These are phyloP conservation scores for Erebia ligea DNA, from an alignment of 2,888 invertebrate species.

Conservation along the genomic window DNA sequence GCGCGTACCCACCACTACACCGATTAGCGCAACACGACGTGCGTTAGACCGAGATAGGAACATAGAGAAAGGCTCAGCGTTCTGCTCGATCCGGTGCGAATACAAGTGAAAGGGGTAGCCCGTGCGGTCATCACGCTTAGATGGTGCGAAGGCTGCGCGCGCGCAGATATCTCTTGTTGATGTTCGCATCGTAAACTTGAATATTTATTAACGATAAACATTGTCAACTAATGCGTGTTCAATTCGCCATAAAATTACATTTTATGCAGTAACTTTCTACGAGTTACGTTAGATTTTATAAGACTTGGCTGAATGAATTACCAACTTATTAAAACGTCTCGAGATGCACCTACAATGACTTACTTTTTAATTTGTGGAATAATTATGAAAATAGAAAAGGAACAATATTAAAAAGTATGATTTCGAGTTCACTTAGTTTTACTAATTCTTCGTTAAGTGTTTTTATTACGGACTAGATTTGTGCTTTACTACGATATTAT, in stretches of 20 bases:
- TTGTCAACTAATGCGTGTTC: conserved; percentile 38
- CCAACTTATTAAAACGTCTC: neutral
- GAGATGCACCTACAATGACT: neutral
- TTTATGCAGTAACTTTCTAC: conserved; percentile 31
- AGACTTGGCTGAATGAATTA: neutral
- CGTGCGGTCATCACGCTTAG: conserved; percentile 68
- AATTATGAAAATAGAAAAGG: too few species aligned
- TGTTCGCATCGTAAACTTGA: conserved; percentile 43
- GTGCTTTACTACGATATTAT: too few species aligned
- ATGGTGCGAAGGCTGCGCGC: conserved; percentile 53
- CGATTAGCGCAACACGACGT: conserved; percentile 58
- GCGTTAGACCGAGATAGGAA: conserved; percentile 77
- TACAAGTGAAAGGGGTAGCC: conserved; percentile 81
- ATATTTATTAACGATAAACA: conserved; percentile 44
- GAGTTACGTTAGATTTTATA: conserved; percentile 11
- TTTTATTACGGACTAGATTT: neutral
- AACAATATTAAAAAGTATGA: too few species aligned
- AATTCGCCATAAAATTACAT: conserved; percentile 24
- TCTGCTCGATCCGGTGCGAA: conserved; percentile 76
- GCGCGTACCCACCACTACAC: conserved; percentile 65
- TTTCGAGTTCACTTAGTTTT: too few species aligned
- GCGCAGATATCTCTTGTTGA: conserved; percentile 56
- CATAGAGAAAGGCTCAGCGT: conserved; percentile 79
- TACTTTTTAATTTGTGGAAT: too few species aligned
- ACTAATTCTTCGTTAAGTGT: neutral